These are phyloP conservation scores for Vombatus ursinus DNA, from an alignment of 2,113 vertebrate species.

Conservation along the genomic window DNA sequence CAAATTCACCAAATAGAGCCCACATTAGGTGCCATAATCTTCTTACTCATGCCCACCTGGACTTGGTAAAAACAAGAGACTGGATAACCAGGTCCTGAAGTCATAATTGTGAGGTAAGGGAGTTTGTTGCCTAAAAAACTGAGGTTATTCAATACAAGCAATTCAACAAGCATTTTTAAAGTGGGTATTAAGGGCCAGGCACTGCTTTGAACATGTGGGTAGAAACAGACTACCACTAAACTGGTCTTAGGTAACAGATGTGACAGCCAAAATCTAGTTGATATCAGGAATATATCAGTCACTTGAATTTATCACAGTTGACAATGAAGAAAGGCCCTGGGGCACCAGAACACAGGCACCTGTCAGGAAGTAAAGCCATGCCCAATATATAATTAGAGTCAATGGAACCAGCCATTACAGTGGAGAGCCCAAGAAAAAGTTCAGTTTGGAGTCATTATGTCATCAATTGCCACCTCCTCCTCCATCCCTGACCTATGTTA, in stretches of 20 bases:
- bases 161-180: not conserved
- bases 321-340: not conserved
- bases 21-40: not conserved
- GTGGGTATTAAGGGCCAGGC: not conserved
- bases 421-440: not conserved
- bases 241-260: not conserved
- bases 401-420: not conserved
- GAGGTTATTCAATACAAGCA: not conserved
- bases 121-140: not conserved
- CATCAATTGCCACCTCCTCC: not conserved
- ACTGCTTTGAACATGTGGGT: not conserved
- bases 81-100: not conserved
- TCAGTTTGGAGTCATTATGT: not conserved
- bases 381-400: not conserved
- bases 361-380: not conserved
- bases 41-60: not conserved
- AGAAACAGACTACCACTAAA: not conserved
- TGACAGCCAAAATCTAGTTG: not conserved
- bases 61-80: not conserved
- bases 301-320: not conserved
- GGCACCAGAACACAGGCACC: not conserved
- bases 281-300: not conserved
- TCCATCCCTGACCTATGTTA: not conserved
- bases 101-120: not conserved
- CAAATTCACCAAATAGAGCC: not conserved